phyloP scores from a whole-genome alignment of 2,888 invertebrate species.

The Dusona sp. region DNA sequence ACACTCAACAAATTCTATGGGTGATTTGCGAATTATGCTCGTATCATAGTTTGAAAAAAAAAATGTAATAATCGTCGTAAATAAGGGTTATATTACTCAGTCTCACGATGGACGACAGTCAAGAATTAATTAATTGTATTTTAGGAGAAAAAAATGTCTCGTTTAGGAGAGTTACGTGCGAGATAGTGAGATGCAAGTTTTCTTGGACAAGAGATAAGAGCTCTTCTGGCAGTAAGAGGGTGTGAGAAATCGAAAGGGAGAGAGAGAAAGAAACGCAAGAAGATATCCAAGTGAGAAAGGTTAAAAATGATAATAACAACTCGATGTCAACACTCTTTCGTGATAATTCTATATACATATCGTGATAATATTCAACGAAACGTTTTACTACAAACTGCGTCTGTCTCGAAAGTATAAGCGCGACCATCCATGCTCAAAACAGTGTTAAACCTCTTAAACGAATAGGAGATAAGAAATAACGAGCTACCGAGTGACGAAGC shows the following conservation, averaged over 20 bases:
- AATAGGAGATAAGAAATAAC: constrained; percentile 52
- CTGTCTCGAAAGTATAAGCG: neutral
- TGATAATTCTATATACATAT: constrained; percentile 51
- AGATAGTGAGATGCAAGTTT: constrained; percentile 38
- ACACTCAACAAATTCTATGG: constrained; percentile 5
- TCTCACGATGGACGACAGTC: constrained; percentile 12
- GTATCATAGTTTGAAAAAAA: neutral
- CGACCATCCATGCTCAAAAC: constrained; percentile 38
- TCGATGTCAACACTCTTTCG: constrained; percentile 62
- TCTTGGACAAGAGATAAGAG: constrained; percentile 49
- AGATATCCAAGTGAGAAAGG: constrained; percentile 51
- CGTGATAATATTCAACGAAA: constrained; percentile 33
- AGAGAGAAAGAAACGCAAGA: constrained; percentile 1
- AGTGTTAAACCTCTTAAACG: constrained; percentile 34
- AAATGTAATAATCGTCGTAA: constrained; percentile 8
- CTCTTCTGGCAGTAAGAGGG: neutral
- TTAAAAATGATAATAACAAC: constrained; percentile 62
- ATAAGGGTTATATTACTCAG: constrained; percentile 16
- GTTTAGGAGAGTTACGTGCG: constrained; percentile 46
- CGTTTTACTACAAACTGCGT: constrained; percentile 27
- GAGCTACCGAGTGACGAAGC: constrained; percentile 44
- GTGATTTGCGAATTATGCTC: neutral
- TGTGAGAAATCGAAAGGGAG: constrained; percentile 11
- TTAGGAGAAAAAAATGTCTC: constrained; percentile 44
- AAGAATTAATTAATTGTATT: constrained; percentile 62